These are phyloP conservation scores for Fistularia commersonii DNA, from an alignment of 2,797 vertebrate genomes.

Conservation along the genomic window DNA sequence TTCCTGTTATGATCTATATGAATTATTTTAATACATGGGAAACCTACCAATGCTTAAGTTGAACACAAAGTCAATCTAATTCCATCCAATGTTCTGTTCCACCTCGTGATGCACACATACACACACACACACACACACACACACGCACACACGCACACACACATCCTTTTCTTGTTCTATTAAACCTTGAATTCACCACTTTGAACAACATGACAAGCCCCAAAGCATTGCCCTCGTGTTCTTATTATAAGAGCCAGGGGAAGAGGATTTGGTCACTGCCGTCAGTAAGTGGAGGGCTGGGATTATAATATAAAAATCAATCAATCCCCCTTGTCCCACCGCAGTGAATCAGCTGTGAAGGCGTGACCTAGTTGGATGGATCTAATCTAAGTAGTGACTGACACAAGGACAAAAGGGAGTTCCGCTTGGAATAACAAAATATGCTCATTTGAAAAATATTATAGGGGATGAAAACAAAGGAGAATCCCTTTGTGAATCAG, in stretches of 20 bases:
- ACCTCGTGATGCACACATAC: not conserved
- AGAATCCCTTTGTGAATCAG: not conserved
- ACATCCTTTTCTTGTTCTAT: constrained; percentile 5
- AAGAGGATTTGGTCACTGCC: constrained; percentile 50
- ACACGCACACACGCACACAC: not conserved
- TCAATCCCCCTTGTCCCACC: constrained; percentile 56
- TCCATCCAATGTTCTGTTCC: constrained; percentile 1
- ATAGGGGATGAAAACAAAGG: constrained; percentile 29
- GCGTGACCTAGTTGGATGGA: constrained; percentile 60
- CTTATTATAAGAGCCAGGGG: constrained; percentile 30
- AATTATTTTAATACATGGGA: no score
- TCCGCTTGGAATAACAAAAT: constrained; percentile 38
- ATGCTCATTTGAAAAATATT: constrained; percentile 45
- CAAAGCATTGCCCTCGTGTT: constrained; percentile 25
- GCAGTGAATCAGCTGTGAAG: constrained; percentile 43
- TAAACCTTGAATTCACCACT: constrained; percentile 4
- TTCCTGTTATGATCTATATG: no score
- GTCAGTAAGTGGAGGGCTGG: constrained; percentile 51
- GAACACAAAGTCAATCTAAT: constrained; percentile 7
- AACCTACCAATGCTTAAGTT: constrained; percentile 1
- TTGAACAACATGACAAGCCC: constrained; percentile 39
- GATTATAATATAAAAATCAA: constrained; percentile 76
- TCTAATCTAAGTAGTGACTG: constrained; percentile 59
- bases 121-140: no score
- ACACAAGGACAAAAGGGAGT: constrained; percentile 48